Evolutionary conservation across 2,888 invertebrate genomes (phyloP).

Genomic region (Heliconius sara): DNA sequence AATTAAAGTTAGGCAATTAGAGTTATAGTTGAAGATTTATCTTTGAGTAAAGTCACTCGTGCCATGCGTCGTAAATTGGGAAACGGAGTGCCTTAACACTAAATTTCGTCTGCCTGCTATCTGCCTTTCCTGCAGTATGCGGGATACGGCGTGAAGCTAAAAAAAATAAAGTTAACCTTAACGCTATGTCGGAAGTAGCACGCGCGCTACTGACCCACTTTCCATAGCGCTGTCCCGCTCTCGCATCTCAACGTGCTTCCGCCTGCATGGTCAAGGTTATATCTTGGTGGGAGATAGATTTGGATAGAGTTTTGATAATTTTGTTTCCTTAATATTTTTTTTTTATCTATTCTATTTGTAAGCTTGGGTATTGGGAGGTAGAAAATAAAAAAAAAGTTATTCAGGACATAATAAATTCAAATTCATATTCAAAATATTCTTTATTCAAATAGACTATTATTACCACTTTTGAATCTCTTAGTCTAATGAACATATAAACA

Average conservation of each 20-base stretch:
- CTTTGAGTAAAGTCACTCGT: too few species aligned
- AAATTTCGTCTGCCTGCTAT: too few species aligned
- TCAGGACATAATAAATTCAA: too few species aligned
- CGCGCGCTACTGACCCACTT: conserved; percentile 68
- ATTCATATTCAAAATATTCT: too few species aligned
- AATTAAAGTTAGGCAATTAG: too few species aligned
- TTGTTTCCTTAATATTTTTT: neutral
- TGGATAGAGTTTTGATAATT: neutral
- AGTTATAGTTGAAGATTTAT: neutral
- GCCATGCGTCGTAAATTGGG: neutral
- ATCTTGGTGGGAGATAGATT: conserved; percentile 1
- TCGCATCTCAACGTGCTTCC: conserved; percentile 49
- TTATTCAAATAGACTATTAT: too few species aligned
- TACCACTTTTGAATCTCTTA: too few species aligned
- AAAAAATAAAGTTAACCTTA: conserved; percentile 22
- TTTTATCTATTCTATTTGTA: too few species aligned
- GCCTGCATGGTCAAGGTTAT: conserved; percentile 47
- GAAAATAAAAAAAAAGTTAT: too few species aligned
- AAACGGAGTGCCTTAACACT: neutral
- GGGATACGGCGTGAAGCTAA: neutral
- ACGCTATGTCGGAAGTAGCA: conserved; percentile 68
- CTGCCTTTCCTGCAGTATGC: neutral
- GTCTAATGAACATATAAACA: too few species aligned
- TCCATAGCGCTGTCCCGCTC: conserved; percentile 57
- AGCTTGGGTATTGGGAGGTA: too few species aligned